Evolutionary conservation across 2,888 invertebrate genomes (phyloP), one percentile per base, ranked within the genome.

Genomic region (Petrolisthes cinctipes): DNA sequence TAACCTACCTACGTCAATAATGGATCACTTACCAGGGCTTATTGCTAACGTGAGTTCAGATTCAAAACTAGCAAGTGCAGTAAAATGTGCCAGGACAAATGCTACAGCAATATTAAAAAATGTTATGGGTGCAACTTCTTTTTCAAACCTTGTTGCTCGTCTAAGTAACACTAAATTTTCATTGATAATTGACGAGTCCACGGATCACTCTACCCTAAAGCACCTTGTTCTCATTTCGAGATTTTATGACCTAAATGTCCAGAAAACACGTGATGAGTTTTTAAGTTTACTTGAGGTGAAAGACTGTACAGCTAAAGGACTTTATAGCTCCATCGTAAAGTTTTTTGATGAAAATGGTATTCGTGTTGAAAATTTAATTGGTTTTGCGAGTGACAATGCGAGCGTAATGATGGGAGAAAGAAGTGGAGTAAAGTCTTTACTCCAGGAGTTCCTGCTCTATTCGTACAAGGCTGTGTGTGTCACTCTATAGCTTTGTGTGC

Each of bases 41-140:
- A 56, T 82, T 53, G 79, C 53, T 66, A 83, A 87, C 83, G 86
- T 57, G 51, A 75, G 86, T 51, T 9, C 78, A 79, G 84, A 84
- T 80, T 83, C 83, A 23, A 56, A 61, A 83, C 57, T 83, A 37
- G 83, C 51, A 76, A 57, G 51, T 66, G 86, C 79, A n/a, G 61
- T 84, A 11, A 87, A 84, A 80, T 87, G 87, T 80, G 87, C 56
- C 56, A 51, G 80, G 68, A 83, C 87, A 20, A 87, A 87, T 54
- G 80, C 76, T n/a, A 71, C 87, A 56, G 80, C 51, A 51, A 73
- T 84, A 14, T 80, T 84, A 80, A 14, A n/a, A 20, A 71, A 79
- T 73, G 56, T 79, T 56, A 66, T 83, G 66, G 83, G 78, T 57
- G 17, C 51, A 5, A 61, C 79, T 68, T 71, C 23, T 80, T 87